Percentiles rank a stretch among this genome's conserved stretches.
Conservation (phyloP, 2,888 invertebrate species). For the Phytoseiulus persimilis region DNA sequence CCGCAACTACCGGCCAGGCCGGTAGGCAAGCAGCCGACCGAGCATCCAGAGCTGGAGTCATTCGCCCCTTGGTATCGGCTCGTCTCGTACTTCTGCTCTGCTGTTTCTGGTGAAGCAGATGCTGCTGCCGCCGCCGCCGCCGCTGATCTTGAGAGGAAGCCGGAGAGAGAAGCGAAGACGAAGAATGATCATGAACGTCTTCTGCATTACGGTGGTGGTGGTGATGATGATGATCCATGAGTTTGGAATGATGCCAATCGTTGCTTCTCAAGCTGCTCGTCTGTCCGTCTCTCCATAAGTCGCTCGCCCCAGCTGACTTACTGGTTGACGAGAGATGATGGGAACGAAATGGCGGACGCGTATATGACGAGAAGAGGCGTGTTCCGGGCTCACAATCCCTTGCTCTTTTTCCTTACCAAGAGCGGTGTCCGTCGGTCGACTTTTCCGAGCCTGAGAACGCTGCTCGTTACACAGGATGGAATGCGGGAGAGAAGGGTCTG, state of each 20-base stretch:
- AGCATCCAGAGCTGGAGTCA: background rate
- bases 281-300: background rate
- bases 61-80: background rate
- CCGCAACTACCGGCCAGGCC: background rate
- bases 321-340: background rate
- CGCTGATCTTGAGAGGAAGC: background rate
- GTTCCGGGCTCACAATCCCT: background rate
- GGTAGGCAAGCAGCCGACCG: background rate
- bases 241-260: background rate
- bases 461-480: too few species aligned
- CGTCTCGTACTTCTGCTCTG: background rate
- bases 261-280: background rate
- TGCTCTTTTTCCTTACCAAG: background rate
- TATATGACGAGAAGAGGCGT: background rate
- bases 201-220: background rate
- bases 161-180: background rate
- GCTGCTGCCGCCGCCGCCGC: background rate
- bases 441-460: too few species aligned
- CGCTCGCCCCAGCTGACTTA: background rate
- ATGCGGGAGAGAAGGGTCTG: too few species aligned
- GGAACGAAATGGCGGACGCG: background rate
- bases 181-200: background rate
- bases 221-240: background rate
- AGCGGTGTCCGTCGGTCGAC: too few species aligned
- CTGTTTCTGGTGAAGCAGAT: background rate